Evolutionary conservation across 2,113 vertebrate genomes (phyloP), one percentile per base, ranked within the genome.

Genomic region (Jacana jacana): DNA sequence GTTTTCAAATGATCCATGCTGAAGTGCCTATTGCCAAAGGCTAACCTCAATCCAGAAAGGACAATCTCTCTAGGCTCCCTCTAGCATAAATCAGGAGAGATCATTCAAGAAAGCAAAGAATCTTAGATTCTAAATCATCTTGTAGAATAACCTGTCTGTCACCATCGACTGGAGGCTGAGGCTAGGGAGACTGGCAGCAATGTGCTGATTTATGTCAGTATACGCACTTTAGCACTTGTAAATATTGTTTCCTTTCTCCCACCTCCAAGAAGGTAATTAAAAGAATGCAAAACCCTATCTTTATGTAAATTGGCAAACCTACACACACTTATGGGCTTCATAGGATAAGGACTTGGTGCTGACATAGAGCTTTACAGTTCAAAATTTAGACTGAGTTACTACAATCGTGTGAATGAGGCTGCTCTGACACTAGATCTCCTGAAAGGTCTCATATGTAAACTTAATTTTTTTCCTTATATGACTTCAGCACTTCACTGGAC

Each of bases 361-460:
- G 89, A 94, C 87, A 95, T 80, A 92, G 89, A 71, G 7, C 22
- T 85, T 91, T 73, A 48, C 83, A 72, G 66, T 33, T 92, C 61
- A 89, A 92, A 92, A 80, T 84, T 76, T 75, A 94, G 73, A 75
- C 58, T 52, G 20, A 1, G 1, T 42, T 66, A 33, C 51, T 57
- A 66, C 31, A 79, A 11, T 40, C 18, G 7, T 61, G 61, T 89
- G 68, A 89, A 83, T 64, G 55, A 83, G 35, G 39, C 8, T 75
- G 35, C 20, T 75, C 39, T 42, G 25, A 75, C 42, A 64, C 60
- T 54, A 64, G 44, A 61, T 8, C 19, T 25, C 66, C 51, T 55
- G 61, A 89, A 79, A 81, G 55, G 30, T 82, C 35, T 79, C 30
- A 44, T 39, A 69, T 75, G 83, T 89, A 68, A 75, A 65, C 9